Conservation (phyloP, 2,888 invertebrate species). For the Aleiodes alternator region DNA sequence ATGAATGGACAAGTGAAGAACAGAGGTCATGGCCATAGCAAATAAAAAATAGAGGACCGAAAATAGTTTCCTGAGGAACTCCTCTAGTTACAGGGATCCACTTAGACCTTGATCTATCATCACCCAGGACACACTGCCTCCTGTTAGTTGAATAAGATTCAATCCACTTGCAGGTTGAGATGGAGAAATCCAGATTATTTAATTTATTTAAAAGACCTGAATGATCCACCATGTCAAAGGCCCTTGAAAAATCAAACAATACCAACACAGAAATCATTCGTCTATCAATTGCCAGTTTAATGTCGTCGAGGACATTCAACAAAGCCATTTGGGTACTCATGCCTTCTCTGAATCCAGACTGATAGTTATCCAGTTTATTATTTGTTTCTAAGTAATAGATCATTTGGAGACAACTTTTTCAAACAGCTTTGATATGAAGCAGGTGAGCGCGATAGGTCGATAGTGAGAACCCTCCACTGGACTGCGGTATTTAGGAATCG, state of each 20-base stretch:
- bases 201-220: conserved; percentile 50
- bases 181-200: no score
- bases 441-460: conserved; percentile 59
- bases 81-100: no score
- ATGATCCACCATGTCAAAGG: conserved; percentile 61
- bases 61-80: no score
- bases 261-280: conserved; percentile 54
- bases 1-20: no score
- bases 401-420: conserved; percentile 56
- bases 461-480: conserved; percentile 52
- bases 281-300: conserved; percentile 55
- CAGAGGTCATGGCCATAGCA: no score
- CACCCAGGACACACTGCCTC: no score
- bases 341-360: background rate
- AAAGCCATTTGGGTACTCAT: conserved; percentile 57
- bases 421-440: conserved; percentile 54
- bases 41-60: no score
- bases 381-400: conserved; percentile 50
- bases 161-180: no score
- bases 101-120: no score
- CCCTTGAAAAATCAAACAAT: conserved; percentile 62
- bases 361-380: conserved; percentile 15
- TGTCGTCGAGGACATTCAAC: conserved; percentile 57
- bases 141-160: no score
- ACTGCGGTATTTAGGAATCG: conserved; percentile 56